phyloP scores from a whole-genome alignment of 2,113 vertebrate species.

The Halichoeres trimaculatus region DNA sequence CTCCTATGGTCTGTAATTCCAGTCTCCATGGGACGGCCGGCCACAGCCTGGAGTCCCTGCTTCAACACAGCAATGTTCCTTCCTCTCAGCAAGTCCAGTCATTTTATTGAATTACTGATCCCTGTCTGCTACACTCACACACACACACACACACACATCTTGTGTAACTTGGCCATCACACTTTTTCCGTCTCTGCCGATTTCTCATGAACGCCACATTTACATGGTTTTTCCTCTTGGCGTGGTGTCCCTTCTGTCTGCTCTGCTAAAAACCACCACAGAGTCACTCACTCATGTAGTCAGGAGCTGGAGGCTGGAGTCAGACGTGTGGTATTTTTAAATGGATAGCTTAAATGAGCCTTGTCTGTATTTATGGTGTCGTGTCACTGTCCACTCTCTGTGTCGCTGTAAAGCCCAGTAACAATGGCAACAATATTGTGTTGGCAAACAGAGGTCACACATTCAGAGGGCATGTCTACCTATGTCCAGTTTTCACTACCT shows the following conservation, averaged over 20 bases:
- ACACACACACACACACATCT: conserved; percentile 54
- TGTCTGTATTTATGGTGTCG: not conserved
- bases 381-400: not conserved
- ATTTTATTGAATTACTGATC: conserved; percentile 64
- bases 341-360: conserved; percentile 8
- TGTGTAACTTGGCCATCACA: conserved; percentile 69
- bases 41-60: conserved; percentile 82
- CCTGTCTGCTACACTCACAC: conserved; percentile 77
- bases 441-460: not conserved
- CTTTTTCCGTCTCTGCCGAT: conserved; percentile 77
- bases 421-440: not conserved
- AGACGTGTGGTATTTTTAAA: conserved; percentile 38
- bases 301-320: conserved; percentile 8
- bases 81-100: conserved; percentile 54
- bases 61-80: conserved; percentile 71
- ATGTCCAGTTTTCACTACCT: too few relatives aligned
- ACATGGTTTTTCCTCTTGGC: conserved; percentile 61
- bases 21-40: conserved; percentile 52
- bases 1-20: conserved; percentile 79
- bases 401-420: not conserved
- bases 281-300: conserved; percentile 34
- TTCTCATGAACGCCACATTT: conserved; percentile 50
- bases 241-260: conserved; percentile 33
- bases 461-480: too few relatives aligned
- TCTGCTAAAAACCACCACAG: conserved; percentile 44